Percentiles rank a stretch among this genome's conserved stretches.
Evolutionary conservation across 2,113 vertebrate species (phyloP).

Genomic region (Paracanthobrama guichenoti): DNA sequence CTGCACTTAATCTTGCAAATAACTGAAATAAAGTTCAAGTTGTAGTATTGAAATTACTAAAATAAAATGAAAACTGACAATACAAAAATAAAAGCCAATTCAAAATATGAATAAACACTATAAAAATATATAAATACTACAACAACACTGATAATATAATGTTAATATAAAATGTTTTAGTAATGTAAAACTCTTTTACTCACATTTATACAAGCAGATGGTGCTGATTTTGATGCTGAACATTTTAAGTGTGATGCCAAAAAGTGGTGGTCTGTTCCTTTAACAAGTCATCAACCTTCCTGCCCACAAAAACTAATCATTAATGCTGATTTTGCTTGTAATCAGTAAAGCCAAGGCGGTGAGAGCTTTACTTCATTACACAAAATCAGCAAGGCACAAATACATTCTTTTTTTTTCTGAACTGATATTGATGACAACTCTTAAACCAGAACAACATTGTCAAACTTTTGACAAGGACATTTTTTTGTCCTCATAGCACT

Average conservation of each 20-base stretch:
- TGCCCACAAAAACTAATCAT: constrained; percentile 18
- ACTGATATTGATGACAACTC: constrained; percentile 38
- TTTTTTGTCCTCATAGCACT: constrained; percentile 21
- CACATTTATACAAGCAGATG: background rate
- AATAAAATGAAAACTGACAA: background rate
- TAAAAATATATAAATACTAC: background rate
- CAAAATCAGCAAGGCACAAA: constrained; percentile 20
- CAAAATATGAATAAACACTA: background rate
- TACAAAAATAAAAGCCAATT: background rate
- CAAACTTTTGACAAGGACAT: background rate
- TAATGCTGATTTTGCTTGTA: constrained; percentile 5
- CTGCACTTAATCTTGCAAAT: too few relatives aligned
- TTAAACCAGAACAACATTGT: constrained; percentile 63
- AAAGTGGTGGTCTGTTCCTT: constrained; percentile 34
- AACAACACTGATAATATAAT: too few relatives aligned
- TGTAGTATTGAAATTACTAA: background rate
- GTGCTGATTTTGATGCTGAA: background rate
- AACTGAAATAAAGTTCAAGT: too few relatives aligned
- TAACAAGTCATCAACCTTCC: constrained; percentile 45
- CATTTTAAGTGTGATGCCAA: constrained; percentile 11
- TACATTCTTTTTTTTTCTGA: background rate
- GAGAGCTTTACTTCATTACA: constrained; percentile 36
- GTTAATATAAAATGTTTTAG: too few relatives aligned
- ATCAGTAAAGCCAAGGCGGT: constrained; percentile 33
- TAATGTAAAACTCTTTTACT: background rate